Evolutionary conservation across 2,113 vertebrate genomes (phyloP), one percentile per base, ranked within the genome.

Genomic region (Bothrops jararaca): DNA sequence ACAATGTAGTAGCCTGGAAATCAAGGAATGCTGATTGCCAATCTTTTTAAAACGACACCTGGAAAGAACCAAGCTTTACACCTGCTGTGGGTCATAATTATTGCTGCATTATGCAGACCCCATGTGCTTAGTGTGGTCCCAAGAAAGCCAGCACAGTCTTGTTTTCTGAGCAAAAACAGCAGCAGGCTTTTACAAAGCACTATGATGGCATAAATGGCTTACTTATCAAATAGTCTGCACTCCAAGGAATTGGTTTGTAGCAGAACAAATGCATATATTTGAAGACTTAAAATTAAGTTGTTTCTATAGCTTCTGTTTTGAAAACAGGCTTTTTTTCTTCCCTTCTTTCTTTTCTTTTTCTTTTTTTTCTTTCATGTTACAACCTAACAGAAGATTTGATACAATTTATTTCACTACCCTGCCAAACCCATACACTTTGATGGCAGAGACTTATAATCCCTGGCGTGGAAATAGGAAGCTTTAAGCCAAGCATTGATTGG

Each of bases 401-500:
- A 39, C 22, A 54, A 89, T 74, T 74, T 53, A 15, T 52, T 74
- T 26, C 29, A 92, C 15, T 11, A 93, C 85, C 0, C 1, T 85
- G 34, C 2, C 85, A 60, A 89, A 88, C 54, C 34, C 92, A 93
- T 88, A 86, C 74, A 9, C 4, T 95, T 95, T 97, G 86, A 95
- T 97, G 93, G 54, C 3, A 4, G 96, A 60, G 93, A 92, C 93
- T 95, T 93, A 93, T 92, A 89, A 58, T 95, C 94, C 89, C 91
- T 95, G 39, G 86, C 90, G 91, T 87, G 95, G 74, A 93, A 48
- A 95, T 95, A 95, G 90, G 18, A 95, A 88, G 89, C 93, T 86
- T 95, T 93, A 95, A 96, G 93, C 39, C 88, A 86, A 74, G 95
- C 58, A 93, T 96, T 96, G 87, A 96, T 97, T 97, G 95, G 90